These are phyloP conservation scores for Euclidia mi DNA, from an alignment of 2,888 invertebrate species.

Conservation along the genomic window DNA sequence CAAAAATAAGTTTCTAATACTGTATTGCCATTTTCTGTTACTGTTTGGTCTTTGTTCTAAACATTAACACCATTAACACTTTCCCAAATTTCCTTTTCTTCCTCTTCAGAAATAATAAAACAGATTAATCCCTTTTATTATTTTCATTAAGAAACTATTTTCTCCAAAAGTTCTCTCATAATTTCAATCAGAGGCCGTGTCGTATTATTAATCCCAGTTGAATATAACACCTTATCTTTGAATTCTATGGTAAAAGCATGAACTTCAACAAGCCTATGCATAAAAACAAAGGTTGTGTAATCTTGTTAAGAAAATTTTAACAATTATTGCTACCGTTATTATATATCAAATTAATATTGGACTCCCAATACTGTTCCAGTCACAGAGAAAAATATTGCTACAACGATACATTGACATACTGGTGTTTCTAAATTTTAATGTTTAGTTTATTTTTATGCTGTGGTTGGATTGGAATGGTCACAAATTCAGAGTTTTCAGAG, in stretches of 20 bases:
- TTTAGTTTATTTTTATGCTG: constrained; percentile 19
- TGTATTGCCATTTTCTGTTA: too few species aligned
- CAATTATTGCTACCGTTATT: constrained; percentile 58
- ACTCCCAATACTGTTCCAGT: constrained; percentile 25
- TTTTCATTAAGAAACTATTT: constrained; percentile 14
- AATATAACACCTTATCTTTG: constrained; percentile 25
- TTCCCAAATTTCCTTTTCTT: neutral
- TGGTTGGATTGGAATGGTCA: constrained; percentile 30
- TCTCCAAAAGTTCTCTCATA: constrained; percentile 10
- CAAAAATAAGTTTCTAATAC: too few species aligned
- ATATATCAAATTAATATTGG: constrained; percentile 46
- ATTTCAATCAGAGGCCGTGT: constrained; percentile 4
- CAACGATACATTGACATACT: constrained; percentile 4
- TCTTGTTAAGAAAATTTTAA: constrained; percentile 60
- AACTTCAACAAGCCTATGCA: constrained; percentile 15
- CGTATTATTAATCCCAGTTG: constrained; percentile 23
- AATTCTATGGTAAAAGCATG: constrained; percentile 19
- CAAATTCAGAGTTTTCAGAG: constrained; percentile 58
- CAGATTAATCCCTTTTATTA: neutral
- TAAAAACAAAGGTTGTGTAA: constrained; percentile 43
- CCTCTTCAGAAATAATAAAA: neutral
- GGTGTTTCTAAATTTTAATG: neutral
- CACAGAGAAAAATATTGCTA: constrained; percentile 24
- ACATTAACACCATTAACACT: too few species aligned
- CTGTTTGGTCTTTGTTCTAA: too few species aligned